These are phyloP conservation scores for Nematopogon swammerdamellus DNA, from an alignment of 2,888 invertebrate species.

Conservation along the genomic window DNA sequence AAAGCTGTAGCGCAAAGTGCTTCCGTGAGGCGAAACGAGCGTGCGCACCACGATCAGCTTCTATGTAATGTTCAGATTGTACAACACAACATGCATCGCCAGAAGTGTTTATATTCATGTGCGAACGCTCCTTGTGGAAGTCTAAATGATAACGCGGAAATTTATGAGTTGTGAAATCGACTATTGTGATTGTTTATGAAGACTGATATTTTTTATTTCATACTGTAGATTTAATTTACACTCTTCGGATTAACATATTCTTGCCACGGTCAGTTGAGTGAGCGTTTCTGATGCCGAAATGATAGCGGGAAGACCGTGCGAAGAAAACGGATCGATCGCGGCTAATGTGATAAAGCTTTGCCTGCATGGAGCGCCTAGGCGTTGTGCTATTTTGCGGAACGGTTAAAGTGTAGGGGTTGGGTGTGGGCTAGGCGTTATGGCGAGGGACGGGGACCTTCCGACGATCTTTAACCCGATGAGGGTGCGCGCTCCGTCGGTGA, in stretches of 20 bases:
- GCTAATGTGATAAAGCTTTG: not conserved
- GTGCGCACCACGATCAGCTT: too few species aligned
- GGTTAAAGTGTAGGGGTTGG: not conserved
- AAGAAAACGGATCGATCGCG: not conserved
- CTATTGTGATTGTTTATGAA: not conserved
- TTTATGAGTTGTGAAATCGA: not conserved
- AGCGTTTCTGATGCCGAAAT: too few species aligned
- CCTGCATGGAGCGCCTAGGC: not conserved
- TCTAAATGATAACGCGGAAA: too few species aligned
- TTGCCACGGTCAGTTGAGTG: too few species aligned
- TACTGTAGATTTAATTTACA: not conserved
- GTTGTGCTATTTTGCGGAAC: not conserved
- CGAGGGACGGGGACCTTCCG: constrained; percentile 72
- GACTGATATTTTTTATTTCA: not conserved
- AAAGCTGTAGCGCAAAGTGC: not conserved
- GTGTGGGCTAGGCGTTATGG: constrained; percentile 40
- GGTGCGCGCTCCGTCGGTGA: constrained; percentile 65
- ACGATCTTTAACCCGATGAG: constrained; percentile 78
- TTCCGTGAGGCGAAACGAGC: too few species aligned
- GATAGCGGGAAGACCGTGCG: not conserved
- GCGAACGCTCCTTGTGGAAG: too few species aligned
- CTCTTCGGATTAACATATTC: not conserved
- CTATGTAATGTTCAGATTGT: too few species aligned
- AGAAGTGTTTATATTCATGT: too few species aligned
- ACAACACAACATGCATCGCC: too few species aligned